Evolutionary conservation across 1,140 invertebrate genomes (phyloP), one percentile per base, ranked within the genome.

Genomic region (Coelopa frigida): DNA sequence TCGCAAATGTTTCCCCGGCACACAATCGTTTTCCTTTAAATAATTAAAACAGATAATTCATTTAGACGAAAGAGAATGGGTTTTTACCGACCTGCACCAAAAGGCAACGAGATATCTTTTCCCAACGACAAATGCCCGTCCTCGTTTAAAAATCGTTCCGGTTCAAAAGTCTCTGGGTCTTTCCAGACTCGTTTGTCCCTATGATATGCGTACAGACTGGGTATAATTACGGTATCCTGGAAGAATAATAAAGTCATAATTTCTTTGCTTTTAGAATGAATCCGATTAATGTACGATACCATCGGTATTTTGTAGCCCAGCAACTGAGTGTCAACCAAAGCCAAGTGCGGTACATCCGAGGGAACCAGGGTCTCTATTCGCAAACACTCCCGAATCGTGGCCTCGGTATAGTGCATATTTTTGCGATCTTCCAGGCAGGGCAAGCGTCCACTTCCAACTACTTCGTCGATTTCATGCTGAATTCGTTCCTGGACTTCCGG

Each of bases 1-100:
- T 71, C 0, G 84, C 78, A 50, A 82, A 80, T 0, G 81, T 82
- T 69, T 87, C 84, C 1, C 84, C 86, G 0, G 82, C 75, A 55
- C 86, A 89, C 1, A 83, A 59, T 29, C 83, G 70, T 51, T 79
- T 79, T 3, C 85, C 83, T 85, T 48, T 3, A 61, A 59, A 52
- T 58, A 44, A 49, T 12, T 44, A 10, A 45, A 38, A 41, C 5
- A 38, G 22, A n/a, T n/a, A n/a, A n/a, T n/a, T n/a, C n/a, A n/a
- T n/a, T n/a, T n/a, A n/a, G n/a, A n/a, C n/a, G n/a, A n/a, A n/a
- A n/a, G n/a, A n/a, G n/a, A n/a, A n/a, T n/a, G n/a, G n/a, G n/a
- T n/a, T n/a, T n/a, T n/a, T 44, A 15, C 20, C 38, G 15, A 77
- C 77, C 79, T 23, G 77, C 72, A 40, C 79, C 78, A 59, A 81